These are phyloP conservation scores for Caenorhabditis wallacei DNA, from an alignment of 2,888 invertebrate species.

Conservation along the genomic window DNA sequence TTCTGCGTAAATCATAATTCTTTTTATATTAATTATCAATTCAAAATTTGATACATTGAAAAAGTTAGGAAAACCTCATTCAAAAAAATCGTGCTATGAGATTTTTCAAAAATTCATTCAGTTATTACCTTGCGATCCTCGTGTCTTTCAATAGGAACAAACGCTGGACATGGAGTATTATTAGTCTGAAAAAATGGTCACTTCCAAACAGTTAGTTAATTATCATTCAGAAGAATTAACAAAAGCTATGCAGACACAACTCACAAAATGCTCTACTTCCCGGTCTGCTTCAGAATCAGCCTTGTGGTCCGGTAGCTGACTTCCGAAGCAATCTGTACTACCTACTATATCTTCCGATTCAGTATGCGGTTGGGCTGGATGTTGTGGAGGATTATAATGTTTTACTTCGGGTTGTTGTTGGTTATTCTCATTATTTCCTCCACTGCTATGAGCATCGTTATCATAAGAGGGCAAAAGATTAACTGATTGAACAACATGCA, in stretches of 20 bases:
- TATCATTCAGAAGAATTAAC: background rate
- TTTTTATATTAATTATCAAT: too few relatives aligned
- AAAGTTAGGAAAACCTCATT: background rate
- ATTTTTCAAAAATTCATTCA: background rate
- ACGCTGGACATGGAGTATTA: constrained; percentile 54
- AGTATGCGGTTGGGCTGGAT: constrained; percentile 14
- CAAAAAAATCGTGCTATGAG: constrained; percentile 19
- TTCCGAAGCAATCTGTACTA: constrained; percentile 56
- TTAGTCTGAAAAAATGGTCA: constrained; percentile 62
- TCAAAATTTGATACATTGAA: background rate
- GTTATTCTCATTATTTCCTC: constrained; percentile 13
- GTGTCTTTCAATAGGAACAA: constrained; percentile 49
- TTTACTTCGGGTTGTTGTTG: background rate
- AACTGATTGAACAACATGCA: constrained; percentile 58
- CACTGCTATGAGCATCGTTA: constrained; percentile 32
- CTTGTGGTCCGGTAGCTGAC: constrained; percentile 29
- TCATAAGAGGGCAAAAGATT: constrained; percentile 42
- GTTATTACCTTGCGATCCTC: constrained; percentile 31
- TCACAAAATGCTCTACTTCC: constrained; percentile 61
- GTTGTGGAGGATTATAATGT: constrained; percentile 17
- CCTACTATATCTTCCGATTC: constrained; percentile 50
- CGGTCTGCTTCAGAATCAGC: constrained; percentile 33
- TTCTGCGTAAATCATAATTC: too few relatives aligned
- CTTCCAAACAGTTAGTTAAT: constrained; percentile 35
- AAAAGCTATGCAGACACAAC: constrained; percentile 17